Conservation (phyloP, 2,113 vertebrate species). For the Epinephelus fuscoguttatus region DNA sequence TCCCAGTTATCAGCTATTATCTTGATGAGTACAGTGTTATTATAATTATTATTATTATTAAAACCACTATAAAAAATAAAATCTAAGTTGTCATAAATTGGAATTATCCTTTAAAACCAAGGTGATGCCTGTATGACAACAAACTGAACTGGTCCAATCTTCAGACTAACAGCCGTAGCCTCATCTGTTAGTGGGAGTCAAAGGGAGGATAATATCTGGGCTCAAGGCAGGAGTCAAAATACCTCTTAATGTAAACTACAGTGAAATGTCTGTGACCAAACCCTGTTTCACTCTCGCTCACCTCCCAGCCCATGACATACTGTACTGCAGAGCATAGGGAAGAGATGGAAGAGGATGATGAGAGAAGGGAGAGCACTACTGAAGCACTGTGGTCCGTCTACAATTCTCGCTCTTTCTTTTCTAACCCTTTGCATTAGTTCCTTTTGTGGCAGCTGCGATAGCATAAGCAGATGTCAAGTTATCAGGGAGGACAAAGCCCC, state of each 20-base stretch:
- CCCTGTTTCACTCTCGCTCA: not conserved
- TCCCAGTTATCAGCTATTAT: not conserved
- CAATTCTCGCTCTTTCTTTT: not conserved
- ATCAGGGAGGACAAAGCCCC: slow-evolving; percentile 21
- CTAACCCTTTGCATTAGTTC: slow-evolving; percentile 10
- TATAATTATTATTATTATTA: no score
- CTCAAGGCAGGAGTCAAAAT: not conserved
- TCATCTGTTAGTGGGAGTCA: not conserved
- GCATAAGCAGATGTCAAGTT: slow-evolving; percentile 40
- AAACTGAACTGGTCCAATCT: not conserved
- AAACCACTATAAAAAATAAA: not conserved
- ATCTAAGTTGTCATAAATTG: not conserved
- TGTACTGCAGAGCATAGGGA: not conserved
- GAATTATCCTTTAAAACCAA: slow-evolving; percentile 6
- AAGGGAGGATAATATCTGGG: not conserved
- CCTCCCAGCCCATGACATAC: not conserved
- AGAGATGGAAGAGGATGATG: not conserved
- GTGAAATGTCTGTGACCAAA: slow-evolving; percentile 1
- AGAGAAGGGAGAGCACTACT: slow-evolving; percentile 1
- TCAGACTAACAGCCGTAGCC: not conserved
- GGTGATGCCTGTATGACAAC: not conserved
- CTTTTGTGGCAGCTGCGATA: slow-evolving; percentile 28
- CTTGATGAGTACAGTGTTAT: no score
- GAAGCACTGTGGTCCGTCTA: not conserved
- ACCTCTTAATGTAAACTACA: not conserved